Evolutionary conservation across 2,797 vertebrate species (phyloP).

Genomic region (Myioborus miniatus): DNA sequence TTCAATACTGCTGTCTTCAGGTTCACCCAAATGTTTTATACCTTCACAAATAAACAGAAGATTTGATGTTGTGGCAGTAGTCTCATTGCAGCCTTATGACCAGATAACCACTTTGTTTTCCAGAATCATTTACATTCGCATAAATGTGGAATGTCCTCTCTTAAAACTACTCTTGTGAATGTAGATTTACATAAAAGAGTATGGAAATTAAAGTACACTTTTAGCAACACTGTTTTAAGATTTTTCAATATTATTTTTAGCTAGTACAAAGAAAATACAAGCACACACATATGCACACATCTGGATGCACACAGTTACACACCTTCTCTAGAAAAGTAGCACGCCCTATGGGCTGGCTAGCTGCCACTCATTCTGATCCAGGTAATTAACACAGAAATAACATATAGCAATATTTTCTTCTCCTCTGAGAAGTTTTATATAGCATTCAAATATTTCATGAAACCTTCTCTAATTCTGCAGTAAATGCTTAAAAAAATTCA

Average conservation of each 20-base stretch:
- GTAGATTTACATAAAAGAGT: not conserved
- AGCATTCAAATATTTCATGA: not conserved
- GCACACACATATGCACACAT: not conserved
- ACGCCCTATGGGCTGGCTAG: not conserved
- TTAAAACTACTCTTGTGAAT: not conserved
- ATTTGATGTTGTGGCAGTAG: not conserved
- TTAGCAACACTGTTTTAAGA: not conserved
- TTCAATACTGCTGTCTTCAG: not conserved
- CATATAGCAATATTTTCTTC: not conserved
- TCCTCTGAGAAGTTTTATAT: not conserved
- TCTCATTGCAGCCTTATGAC: not conserved
- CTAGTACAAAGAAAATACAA: not conserved
- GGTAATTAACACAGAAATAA: not conserved
- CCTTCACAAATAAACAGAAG: not conserved
- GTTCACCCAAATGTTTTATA: not conserved
- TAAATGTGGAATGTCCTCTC: not conserved
- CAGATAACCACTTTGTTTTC: not conserved
- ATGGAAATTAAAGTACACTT: not conserved
- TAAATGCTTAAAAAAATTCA: not conserved
- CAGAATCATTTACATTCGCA: not conserved
- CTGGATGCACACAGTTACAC: not conserved
- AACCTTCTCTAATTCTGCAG: not conserved
- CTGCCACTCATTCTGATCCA: not conserved
- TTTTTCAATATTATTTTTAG: not conserved
- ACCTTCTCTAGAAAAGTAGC: not conserved